Percentiles rank a stretch among this genome's conserved stretches.
Evolutionary conservation across 2,888 invertebrate genomes (phyloP).

Genomic region (Metopia argyrocephala): DNA sequence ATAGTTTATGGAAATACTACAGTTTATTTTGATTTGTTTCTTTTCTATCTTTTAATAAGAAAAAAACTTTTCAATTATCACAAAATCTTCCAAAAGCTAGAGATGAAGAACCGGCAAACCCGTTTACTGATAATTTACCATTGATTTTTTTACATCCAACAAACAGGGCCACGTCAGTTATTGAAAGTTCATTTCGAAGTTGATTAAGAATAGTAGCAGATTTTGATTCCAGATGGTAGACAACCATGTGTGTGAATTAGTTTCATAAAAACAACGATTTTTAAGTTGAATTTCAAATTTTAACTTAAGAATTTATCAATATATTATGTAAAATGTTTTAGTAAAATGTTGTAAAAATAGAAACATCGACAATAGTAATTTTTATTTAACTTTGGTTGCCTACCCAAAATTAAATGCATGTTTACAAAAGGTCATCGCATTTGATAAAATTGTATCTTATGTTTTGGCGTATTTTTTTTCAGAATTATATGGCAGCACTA

Average conservation of each 20-base stretch:
- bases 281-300: too few species aligned
- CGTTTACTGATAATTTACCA: constrained; percentile 41
- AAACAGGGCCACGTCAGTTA: constrained; percentile 55
- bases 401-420: too few species aligned
- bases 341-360: too few species aligned
- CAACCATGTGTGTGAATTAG: background rate
- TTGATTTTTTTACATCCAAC: constrained; percentile 44
- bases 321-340: too few species aligned
- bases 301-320: too few species aligned
- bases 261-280: background rate
- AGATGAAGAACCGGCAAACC: constrained; percentile 46
- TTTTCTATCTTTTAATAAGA: constrained; percentile 18
- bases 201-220: background rate
- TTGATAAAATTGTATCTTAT: too few species aligned
- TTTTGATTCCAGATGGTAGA: background rate
- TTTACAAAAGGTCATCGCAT: too few species aligned
- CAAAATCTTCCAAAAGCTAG: constrained; percentile 17
- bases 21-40: background rate
- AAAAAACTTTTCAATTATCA: constrained; percentile 18
- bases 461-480: too few species aligned
- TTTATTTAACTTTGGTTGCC: too few species aligned
- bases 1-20: constrained; percentile 3
- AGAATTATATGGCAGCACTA: constrained; percentile 43
- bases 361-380: too few species aligned
- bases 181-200: constrained; percentile 24